Evolutionary conservation across 64 coral and sea anemone genomes (phyloP).

Genomic region (Dendrophyllia cribrosa): DNA sequence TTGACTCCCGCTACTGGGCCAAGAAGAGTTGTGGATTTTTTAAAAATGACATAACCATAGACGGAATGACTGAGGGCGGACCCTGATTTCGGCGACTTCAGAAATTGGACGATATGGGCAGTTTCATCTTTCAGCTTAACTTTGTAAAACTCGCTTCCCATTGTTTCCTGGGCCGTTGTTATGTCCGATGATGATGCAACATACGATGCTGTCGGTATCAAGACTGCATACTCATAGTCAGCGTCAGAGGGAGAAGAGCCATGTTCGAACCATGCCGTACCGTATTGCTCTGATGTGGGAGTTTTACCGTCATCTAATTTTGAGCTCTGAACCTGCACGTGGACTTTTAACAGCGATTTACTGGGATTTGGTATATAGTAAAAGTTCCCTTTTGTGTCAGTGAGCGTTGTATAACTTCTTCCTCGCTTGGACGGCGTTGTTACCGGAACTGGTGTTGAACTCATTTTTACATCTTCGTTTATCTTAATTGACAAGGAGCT

Average conservation of each 20-base stretch:
- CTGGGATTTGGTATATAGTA: conserved; percentile 44
- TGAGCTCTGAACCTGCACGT: conserved; percentile 43
- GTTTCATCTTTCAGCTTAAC: not conserved
- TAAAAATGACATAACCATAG: not conserved
- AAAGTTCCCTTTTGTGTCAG: conserved; percentile 48
- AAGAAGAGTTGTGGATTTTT: not conserved
- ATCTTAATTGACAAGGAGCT: not conserved
- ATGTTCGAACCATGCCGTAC: conserved; percentile 62
- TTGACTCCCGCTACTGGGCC: not conserved
- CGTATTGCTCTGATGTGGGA: conserved; percentile 35
- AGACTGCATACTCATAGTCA: not conserved
- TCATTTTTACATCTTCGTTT: not conserved
- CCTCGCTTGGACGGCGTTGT: not conserved
- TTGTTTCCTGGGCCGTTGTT: not conserved
- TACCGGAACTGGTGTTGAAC: not conserved
- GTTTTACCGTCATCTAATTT: not conserved
- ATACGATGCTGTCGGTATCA: not conserved
- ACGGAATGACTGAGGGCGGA: not conserved
- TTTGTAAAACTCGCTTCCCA: not conserved
- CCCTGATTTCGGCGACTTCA: not conserved
- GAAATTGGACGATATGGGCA: conserved; percentile 18
- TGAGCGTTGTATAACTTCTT: not conserved
- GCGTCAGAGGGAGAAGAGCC: not conserved
- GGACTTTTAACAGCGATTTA: conserved; percentile 12
- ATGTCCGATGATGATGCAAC: not conserved